phyloP scores from a whole-genome alignment of 2,113 vertebrate genomes.

The Calyptommatus sinebrachiatus region DNA sequence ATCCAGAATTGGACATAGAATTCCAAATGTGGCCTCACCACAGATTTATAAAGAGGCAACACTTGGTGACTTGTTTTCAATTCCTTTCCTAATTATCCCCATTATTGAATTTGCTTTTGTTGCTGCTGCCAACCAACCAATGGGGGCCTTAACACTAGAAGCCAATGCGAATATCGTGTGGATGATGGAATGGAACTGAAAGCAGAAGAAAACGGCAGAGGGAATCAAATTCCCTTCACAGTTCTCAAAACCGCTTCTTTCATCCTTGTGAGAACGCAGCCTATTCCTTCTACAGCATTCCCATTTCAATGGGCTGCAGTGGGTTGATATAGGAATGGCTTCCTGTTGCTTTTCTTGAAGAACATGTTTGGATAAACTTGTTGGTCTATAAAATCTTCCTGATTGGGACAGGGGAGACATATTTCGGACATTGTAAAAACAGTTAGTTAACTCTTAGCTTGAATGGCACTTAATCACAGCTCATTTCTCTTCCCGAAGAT shows the following conservation, averaged over 20 bases:
- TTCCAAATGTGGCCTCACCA: no score
- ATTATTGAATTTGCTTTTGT: no score
- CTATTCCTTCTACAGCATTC: background rate
- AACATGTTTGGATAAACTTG: background rate
- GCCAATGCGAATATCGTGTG: no score
- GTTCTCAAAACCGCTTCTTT: background rate
- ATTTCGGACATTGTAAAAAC: background rate
- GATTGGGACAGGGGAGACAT: background rate
- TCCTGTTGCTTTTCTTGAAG: background rate
- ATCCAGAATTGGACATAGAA: no score
- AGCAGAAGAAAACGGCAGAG: no score
- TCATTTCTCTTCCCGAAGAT: conserved; percentile 5
- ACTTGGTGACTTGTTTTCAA: no score
- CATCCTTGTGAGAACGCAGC: background rate
- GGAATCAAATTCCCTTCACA: background rate
- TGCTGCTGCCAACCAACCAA: no score
- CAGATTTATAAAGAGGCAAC: no score
- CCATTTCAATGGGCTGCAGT: background rate
- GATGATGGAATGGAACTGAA: no score
- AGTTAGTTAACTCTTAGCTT: background rate
- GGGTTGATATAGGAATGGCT: background rate
- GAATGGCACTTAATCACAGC: background rate
- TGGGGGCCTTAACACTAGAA: no score
- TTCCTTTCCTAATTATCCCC: no score
- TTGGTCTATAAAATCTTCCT: background rate